Percentiles rank a stretch among this genome's conserved stretches.
Conservation (phyloP, 2,888 invertebrate species). For the Ennomos quercinarius region DNA sequence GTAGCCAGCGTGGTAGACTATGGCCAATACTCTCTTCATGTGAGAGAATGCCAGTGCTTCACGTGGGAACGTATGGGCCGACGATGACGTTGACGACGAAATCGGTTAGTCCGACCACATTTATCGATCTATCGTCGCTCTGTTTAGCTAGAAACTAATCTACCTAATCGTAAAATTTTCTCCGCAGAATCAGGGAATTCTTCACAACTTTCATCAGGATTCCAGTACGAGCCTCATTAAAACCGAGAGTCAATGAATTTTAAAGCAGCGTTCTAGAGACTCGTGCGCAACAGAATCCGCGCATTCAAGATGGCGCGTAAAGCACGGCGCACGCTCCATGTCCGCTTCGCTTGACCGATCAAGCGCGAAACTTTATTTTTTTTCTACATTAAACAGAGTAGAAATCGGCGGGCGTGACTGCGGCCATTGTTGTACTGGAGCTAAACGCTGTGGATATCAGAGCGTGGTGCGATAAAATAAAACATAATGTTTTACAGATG, state of each 20-base stretch:
- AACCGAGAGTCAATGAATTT: constrained; percentile 50
- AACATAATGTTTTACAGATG: constrained; percentile 41
- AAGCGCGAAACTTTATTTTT: constrained; percentile 68
- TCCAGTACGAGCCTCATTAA: constrained; percentile 32
- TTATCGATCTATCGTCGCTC: too few species aligned
- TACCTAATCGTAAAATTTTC: not conserved
- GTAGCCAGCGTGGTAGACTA: too few species aligned
- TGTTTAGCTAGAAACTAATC: too few species aligned
- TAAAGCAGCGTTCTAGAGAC: constrained; percentile 47
- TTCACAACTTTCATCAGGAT: constrained; percentile 27
- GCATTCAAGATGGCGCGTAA: constrained; percentile 80
- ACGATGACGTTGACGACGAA: too few species aligned
- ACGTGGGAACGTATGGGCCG: too few species aligned
- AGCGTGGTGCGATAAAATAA: constrained; percentile 79
- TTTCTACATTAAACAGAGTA: constrained; percentile 78
- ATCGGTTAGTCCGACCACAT: too few species aligned
- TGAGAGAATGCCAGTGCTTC: too few species aligned
- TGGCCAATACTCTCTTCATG: too few species aligned
- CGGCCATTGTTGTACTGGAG: constrained; percentile 76
- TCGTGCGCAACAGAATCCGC: constrained; percentile 78
- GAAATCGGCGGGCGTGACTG: constrained; percentile 83
- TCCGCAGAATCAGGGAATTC: constrained; percentile 8
- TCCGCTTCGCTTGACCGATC: constrained; percentile 73
- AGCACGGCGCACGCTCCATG: constrained; percentile 79
- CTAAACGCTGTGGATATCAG: constrained; percentile 79